These are phyloP conservation scores for Xyrichtys novacula DNA, from an alignment of 2,797 vertebrate species.

Conservation along the genomic window DNA sequence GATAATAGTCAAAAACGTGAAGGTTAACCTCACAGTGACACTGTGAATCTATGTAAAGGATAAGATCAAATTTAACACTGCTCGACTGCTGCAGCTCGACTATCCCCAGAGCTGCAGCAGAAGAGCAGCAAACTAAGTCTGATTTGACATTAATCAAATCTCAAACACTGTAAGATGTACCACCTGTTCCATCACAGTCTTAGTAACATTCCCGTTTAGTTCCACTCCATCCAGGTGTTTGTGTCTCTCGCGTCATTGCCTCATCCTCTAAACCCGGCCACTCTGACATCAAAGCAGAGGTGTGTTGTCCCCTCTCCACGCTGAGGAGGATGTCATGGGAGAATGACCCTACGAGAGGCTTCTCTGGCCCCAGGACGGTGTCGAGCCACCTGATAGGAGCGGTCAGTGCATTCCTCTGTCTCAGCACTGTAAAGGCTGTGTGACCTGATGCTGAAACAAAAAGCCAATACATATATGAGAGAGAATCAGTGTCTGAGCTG, in stretches of 20 bases:
- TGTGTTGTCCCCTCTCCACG: slow-evolving; percentile 60
- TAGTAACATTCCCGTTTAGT: slow-evolving; percentile 61
- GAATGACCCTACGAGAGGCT: slow-evolving; percentile 64
- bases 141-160: too few species aligned
- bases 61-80: too few species aligned
- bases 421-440: slow-evolving; percentile 29
- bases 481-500: slow-evolving; percentile 18
- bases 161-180: slow-evolving; percentile 1
- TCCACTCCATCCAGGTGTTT: slow-evolving; percentile 73
- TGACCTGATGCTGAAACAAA: slow-evolving; percentile 4
- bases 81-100: too few species aligned
- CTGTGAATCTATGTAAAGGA: too few species aligned
- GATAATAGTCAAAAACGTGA: too few species aligned
- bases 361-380: slow-evolving; percentile 60
- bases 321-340: slow-evolving; percentile 73
- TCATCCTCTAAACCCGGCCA: slow-evolving; percentile 58
- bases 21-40: too few species aligned
- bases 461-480: slow-evolving; percentile 15
- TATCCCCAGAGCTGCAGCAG: too few species aligned
- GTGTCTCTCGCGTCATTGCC: slow-evolving; percentile 46
- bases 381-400: slow-evolving; percentile 68
- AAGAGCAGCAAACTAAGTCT: too few species aligned
- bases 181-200: slow-evolving; percentile 6
- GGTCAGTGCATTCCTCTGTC: slow-evolving; percentile 63
- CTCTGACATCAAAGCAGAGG: slow-evolving; percentile 76